Percentiles rank a stretch among this genome's conserved stretches.
These are phyloP conservation scores for Mionectes macconnelli DNA, from an alignment of 2,113 vertebrate genomes.

Conservation along the genomic window DNA sequence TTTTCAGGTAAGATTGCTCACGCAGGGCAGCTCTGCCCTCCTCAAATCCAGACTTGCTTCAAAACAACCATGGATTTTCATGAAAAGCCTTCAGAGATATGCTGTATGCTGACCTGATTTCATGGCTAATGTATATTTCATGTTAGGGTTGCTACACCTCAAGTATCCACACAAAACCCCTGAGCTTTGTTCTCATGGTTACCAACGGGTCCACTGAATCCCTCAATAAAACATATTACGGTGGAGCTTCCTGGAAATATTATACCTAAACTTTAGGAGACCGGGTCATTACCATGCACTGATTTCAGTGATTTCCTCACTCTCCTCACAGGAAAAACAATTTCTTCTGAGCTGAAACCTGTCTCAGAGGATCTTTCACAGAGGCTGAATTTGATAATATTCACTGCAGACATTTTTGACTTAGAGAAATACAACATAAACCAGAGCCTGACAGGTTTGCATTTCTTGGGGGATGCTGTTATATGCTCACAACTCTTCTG, in stretches of 20 bases:
- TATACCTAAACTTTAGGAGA: neutral
- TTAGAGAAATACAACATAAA: neutral
- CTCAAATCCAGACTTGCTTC: neutral
- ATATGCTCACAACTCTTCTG: neutral
- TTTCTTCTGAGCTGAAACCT: neutral
- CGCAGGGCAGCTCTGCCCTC: neutral
- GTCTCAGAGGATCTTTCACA: neutral
- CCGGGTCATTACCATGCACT: neutral
- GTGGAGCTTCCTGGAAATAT: neutral
- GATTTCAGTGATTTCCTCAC: neutral
- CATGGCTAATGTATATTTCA: neutral
- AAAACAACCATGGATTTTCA: neutral
- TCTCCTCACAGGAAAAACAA: neutral
- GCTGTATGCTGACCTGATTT: neutral
- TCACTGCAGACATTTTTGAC: neutral
- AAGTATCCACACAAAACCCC: neutral
- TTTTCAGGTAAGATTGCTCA: neutral
- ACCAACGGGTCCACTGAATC: neutral
- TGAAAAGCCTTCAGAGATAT: neutral
- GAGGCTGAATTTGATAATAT: neutral
- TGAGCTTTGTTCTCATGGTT: slow-evolving; percentile 30
- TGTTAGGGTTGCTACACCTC: neutral
- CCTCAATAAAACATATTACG: neutral
- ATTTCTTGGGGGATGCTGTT: neutral
- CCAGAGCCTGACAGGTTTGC: neutral